Evolutionary conservation across 2,888 invertebrate genomes (phyloP), one percentile per base, ranked within the genome.

Genomic region (Dryobota labecula): DNA sequence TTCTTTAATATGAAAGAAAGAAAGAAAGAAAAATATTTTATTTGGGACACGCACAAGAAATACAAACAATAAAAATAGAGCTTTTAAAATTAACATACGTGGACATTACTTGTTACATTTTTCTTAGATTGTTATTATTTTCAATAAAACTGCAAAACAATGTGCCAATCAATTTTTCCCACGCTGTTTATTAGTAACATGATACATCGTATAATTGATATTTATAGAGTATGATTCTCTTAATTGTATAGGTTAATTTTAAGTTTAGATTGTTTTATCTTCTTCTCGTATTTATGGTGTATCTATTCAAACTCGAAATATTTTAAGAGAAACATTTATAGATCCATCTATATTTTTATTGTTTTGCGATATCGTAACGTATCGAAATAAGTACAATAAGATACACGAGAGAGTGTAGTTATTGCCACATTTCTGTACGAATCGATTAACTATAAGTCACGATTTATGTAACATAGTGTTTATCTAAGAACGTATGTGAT

Each of bases 371-470:
- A n/a, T n/a, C n/a, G n/a, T n/a, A n/a, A 24, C 15, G 15, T 24
- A 24, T 38, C 8, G n/a, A n/a, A 36, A 45, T 53, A 38, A 38
- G 18, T 30, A 20, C 20, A 30, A 24, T 45, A 3, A 38, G 7
- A 53, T 18, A 36, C 33, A 15, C 13, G 18, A 36, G 15, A 24
- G 33, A 6, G 4, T n/a, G n/a, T n/a, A 33, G 0, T 4, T 13
- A 36, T 75, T 74, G 18, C 30, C 30, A 54, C 6, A 53, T 33
- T 38, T 38, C 4, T 41, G 20, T 41, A 38, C 38, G 8, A 38
- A 54, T 41, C 41, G 54, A 56, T 74, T 45, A n/a, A n/a, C 18
- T 13, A 0, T 20, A n/a, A 41, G 75, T 72, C 75, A 75, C 65
- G 72, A 72, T 56, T 54, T 47, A 64, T 65, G 38, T 33, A 9